Percentiles rank a stretch among this genome's conserved stretches.
These are phyloP conservation scores for Drosophila paramelanica DNA, from an alignment of 2,888 invertebrate species.

Conservation along the genomic window DNA sequence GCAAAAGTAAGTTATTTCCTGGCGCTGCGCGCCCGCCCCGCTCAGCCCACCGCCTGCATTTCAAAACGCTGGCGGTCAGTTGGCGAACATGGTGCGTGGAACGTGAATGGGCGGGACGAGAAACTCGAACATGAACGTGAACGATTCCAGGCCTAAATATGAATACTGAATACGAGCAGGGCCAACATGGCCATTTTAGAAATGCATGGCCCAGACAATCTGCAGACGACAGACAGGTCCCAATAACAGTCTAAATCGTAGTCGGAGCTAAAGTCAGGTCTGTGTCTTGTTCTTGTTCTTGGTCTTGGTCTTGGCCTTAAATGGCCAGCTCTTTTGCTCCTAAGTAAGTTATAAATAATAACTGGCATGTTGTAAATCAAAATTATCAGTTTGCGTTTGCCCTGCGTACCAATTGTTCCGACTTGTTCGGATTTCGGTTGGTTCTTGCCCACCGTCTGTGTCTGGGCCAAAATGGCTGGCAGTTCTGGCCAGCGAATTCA, in stretches of 20 bases:
- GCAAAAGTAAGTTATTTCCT: constrained; percentile 79
- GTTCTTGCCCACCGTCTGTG: constrained; percentile 28
- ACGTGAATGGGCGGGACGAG: constrained; percentile 78
- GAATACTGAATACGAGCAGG: constrained; percentile 36
- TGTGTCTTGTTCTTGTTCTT: constrained; percentile 16
- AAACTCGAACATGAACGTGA: constrained; percentile 34
- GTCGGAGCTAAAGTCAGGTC: background rate
- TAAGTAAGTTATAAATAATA: constrained; percentile 86
- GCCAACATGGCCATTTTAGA: constrained; percentile 62
- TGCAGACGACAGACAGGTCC: constrained; percentile 31
- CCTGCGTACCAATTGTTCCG: constrained; percentile 60
- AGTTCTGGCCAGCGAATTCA: constrained; percentile 42
- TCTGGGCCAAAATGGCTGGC: constrained; percentile 47
- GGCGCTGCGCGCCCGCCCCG: constrained; percentile 55
- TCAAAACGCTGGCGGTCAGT: constrained; percentile 63
- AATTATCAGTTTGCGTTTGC: constrained; percentile 83
- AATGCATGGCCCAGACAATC: constrained; percentile 41
- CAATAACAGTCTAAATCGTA: constrained; percentile 16
- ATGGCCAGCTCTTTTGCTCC: constrained; percentile 65
- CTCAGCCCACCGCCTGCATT: constrained; percentile 30
- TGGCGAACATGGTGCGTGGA: constrained; percentile 51
- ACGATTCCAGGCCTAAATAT: constrained; percentile 46
- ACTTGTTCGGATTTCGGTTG: constrained; percentile 47
- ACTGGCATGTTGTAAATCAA: constrained; percentile 85
- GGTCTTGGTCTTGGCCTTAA: constrained; percentile 55